Conservation (phyloP, 2,797 vertebrate species). For the Melanotaenia nigrans region DNA sequence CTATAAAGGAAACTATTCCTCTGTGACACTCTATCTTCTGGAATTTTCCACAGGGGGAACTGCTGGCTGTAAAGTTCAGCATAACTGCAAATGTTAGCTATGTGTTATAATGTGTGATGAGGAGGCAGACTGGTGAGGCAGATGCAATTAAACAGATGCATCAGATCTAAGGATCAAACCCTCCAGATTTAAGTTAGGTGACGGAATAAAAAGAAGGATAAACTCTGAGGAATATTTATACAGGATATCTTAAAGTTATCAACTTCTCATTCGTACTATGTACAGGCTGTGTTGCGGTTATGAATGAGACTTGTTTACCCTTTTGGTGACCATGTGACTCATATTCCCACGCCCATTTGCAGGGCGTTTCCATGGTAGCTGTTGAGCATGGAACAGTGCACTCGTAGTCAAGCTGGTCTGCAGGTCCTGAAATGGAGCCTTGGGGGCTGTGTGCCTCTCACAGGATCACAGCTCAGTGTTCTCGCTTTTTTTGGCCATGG, state of each 20-base stretch:
- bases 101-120: conserved; percentile 44
- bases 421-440: conserved; percentile 76
- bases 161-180: conserved; percentile 17
- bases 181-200: not conserved
- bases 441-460: conserved; percentile 57
- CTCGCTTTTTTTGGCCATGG: conserved; percentile 65
- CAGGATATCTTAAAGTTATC: conserved; percentile 13
- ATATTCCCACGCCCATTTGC: conserved; percentile 77
- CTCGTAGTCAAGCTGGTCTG: conserved; percentile 65
- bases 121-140: conserved; percentile 2
- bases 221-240: not conserved
- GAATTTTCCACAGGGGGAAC: conserved; percentile 81
- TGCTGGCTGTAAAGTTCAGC: conserved; percentile 73
- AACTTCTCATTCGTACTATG: conserved; percentile 45
- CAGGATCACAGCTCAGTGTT: conserved; percentile 55
- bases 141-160: not conserved
- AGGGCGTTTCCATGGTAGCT: conserved; percentile 81
- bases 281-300: conserved; percentile 65
- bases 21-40: conserved; percentile 79
- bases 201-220: not conserved
- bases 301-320: conserved; percentile 87
- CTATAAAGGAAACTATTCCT: conserved; percentile 84
- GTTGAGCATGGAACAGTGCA: conserved; percentile 68
- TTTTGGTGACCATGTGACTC: conserved; percentile 80
- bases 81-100: conserved; percentile 66